Evolutionary conservation across 2,888 invertebrate species (phyloP).

Genomic region (Aleiodes alternator): DNA sequence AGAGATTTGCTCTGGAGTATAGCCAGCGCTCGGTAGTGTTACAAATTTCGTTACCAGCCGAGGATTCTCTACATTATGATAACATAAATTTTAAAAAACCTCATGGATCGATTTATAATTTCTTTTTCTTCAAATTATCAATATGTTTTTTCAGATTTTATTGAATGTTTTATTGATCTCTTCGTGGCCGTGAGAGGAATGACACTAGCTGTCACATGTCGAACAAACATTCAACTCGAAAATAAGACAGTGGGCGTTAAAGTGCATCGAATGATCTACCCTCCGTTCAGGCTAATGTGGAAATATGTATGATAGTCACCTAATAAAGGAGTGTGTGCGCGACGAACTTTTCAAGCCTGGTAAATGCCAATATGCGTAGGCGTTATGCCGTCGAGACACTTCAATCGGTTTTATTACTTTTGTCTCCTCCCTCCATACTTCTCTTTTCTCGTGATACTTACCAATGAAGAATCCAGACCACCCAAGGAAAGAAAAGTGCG

Average conservation of each 20-base stretch:
- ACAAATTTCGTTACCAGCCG: conserved; percentile 2
- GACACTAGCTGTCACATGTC: conserved; percentile 12
- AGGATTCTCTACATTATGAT: background rate
- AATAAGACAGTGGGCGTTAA: conserved; percentile 9
- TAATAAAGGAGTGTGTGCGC: conserved; percentile 31
- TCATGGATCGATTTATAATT: no score
- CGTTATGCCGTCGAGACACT: conserved; percentile 28
- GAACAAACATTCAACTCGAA: conserved; percentile 5
- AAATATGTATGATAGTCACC: conserved; percentile 12
- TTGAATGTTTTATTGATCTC: no score
- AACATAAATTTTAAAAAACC: no score
- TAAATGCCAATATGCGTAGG: conserved; percentile 23
- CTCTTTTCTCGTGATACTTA: no score
- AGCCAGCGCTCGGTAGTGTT: conserved; percentile 7
- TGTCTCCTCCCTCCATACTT: background rate
- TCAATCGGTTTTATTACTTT: conserved; percentile 11
- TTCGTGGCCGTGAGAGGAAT: no score
- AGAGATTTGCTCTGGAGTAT: background rate
- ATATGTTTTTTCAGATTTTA: no score
- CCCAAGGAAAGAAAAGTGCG: conserved; percentile 3
- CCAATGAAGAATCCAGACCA: conserved; percentile 20
- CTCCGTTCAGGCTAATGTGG: conserved; percentile 7
- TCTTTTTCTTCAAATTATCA: no score
- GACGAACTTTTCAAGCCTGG: conserved; percentile 2
- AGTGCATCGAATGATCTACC: conserved; percentile 30